These are phyloP conservation scores for Lithobates sylvaticus DNA, from an alignment of 2,797 vertebrate species.

Conservation along the genomic window DNA sequence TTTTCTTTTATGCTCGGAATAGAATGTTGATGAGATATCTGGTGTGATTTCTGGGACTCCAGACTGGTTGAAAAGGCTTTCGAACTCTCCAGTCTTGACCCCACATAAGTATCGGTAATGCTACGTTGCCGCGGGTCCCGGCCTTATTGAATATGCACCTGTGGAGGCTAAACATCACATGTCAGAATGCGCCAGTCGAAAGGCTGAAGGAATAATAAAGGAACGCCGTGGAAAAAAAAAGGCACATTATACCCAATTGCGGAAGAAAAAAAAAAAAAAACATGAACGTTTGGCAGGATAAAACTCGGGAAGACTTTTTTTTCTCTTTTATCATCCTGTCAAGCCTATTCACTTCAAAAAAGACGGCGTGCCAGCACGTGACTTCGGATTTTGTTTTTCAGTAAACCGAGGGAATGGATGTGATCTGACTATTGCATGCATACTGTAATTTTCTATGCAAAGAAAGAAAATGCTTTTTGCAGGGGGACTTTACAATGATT, in stretches of 20 bases:
- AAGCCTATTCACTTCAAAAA: slow-evolving; percentile 55
- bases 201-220: slow-evolving; percentile 59
- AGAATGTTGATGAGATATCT: slow-evolving; percentile 62
- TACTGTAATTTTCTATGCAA: slow-evolving; percentile 36
- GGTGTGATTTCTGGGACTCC: slow-evolving; percentile 56
- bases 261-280: slow-evolving; percentile 41
- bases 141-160: slow-evolving; percentile 61
- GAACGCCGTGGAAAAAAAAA: slow-evolving; percentile 48
- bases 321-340: slow-evolving; percentile 59
- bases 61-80: slow-evolving; percentile 55
- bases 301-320: slow-evolving; percentile 57
- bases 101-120: slow-evolving; percentile 62
- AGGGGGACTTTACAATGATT: background rate
- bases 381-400: slow-evolving; percentile 44
- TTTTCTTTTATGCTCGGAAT: slow-evolving; percentile 58
- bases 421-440: slow-evolving; percentile 26
- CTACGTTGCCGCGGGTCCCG: slow-evolving; percentile 44
- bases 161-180: slow-evolving; percentile 62
- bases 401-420: slow-evolving; percentile 16
- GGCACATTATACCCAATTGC: slow-evolving; percentile 59
- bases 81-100: slow-evolving; percentile 27
- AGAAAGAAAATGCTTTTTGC: background rate
- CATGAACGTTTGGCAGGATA: slow-evolving; percentile 61
- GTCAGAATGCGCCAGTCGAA: slow-evolving; percentile 58
- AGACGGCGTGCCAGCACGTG: slow-evolving; percentile 20